Evolutionary conservation across 2,888 invertebrate genomes (phyloP), one percentile per base, ranked within the genome.

Genomic region (Pammene aurita): DNA sequence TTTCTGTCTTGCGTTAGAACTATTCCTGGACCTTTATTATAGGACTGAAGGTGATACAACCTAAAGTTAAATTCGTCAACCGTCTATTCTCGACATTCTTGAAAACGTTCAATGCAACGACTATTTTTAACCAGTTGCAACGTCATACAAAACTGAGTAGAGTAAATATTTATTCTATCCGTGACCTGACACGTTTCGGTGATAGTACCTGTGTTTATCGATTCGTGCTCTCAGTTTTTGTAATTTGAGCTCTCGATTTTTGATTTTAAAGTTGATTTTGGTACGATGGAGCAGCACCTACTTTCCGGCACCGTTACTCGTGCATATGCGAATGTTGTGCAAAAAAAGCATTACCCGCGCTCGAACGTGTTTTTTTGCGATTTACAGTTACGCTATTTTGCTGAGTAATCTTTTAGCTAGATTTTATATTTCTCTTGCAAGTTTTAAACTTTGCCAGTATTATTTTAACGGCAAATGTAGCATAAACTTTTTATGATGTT

Each of bases 31-130:
- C 77, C 82, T 69, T 86, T 89, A 89, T 88, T 88, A 86, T 83
- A 83, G 77, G 81, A 81, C 81, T 82, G 91, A 92, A 92, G 92
- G 90, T 90, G 86, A 90, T 88, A 82, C 85, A 84, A 79, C 79
- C 83, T 82, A 74, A 79, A 80, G 85, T 86, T 91, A 90, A 86
- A 84, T 88, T 86, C 85, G 87, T 89, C 88, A 78, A 83, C 72
- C 72, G 76, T 80, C 81, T 90, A 91, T 90, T 92, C 90, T 86
- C 70, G 82, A 84, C 80, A 82, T 80, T 83, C 80, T 81, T 81
- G 80, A 79, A 80, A 76, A 73, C 77, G 80, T 83, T 89, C 89
- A 89, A 87, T 90, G 90, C 86, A 85, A 86, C 72, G 73, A 75
- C 81, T 81, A 78, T 73, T 78, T 76, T 73, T 75, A 74, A 74